A percentile compares a stretch with the other conserved stretches of the same genome.
Conservation (phyloP, 2,113 vertebrate genomes). For the Manacus vitellinus region DNA sequence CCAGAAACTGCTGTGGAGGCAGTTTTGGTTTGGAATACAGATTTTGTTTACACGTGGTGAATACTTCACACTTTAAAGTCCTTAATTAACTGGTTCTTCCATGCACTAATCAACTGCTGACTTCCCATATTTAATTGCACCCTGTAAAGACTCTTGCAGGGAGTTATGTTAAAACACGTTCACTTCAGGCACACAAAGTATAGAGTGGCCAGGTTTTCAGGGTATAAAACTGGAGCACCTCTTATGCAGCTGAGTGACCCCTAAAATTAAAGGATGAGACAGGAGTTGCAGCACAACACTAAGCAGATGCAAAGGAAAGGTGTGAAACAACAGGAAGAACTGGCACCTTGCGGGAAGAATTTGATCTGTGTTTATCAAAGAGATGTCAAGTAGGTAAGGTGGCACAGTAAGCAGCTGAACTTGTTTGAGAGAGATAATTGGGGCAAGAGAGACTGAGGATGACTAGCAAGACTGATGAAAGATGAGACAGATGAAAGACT, state of each 20-base stretch:
- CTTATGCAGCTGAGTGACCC: not conserved
- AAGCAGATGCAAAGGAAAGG: not conserved
- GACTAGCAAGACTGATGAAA: not conserved
- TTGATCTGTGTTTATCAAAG: constrained; percentile 2
- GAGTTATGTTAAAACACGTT: not conserved
- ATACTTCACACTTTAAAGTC: not conserved
- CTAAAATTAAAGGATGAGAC: not conserved
- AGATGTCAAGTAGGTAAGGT: not conserved
- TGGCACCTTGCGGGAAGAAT: not conserved
- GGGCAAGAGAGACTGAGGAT: not conserved
- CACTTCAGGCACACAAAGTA: not conserved
- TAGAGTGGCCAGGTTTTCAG: not conserved
- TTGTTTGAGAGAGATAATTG: not conserved
- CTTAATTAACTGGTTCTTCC: not conserved
- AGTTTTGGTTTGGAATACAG: not conserved
- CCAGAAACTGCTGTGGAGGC: not conserved
- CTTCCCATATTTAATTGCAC: not conserved
- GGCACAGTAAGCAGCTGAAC: not conserved
- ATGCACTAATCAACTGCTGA: not conserved
- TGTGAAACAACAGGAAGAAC: not conserved
- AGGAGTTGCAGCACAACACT: not conserved
- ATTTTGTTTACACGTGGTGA: not conserved
- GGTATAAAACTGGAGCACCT: not conserved
- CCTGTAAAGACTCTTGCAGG: not conserved
- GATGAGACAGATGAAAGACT: not conserved